Base-by-base conservation (phyloP, 2,888 invertebrate genomes). In the Eupithecia exiguata region DNA sequence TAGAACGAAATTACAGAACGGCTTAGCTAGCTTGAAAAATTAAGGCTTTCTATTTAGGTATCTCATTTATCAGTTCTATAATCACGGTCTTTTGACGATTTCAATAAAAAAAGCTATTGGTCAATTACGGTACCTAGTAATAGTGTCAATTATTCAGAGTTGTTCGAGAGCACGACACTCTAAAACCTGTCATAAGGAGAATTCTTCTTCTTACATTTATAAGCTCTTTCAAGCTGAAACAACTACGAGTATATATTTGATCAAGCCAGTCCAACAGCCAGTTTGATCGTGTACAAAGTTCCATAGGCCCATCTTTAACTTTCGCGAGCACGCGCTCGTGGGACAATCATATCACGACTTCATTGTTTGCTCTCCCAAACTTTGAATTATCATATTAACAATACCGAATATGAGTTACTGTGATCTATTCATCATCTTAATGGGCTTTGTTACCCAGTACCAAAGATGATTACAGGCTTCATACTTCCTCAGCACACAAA, bases 241-340 rank as follows among this genome's bases (percentile, higher is more conserved):
- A 38, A 38, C 38, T 6, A 16, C 18, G 6, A 16, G 5, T 46
- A 53, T 49, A 53, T 53, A 1, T 25, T 25, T 58, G 58, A 25
- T 62, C 61, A 49, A 61, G 46, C 10, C 67, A 68, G 62, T 58
- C 38, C 46, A 68, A 25, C 68, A 62, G 71, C 67, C 36, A 58
- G 72, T 62, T 75, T 72, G 69, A 75, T 68, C 69, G 75, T 72
- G 18, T 46, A 43, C 7, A 61, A 10, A 21, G 43, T 30, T 58
- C 66, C 12, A 53, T 14, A 35, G 46, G 58, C 36, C 49, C 69
- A 71, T 74, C 66, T 70, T 70, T 71, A 63, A 72, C 74, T 72
- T 75, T 75, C 72, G 69, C 69, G 35, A 69, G 69, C 58, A 61
- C 40, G 35, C 66, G 62, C 10, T 21, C 74, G 75, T 72, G 75